phyloP scores from a whole-genome alignment of 2,888 invertebrate genomes.

The Saturnia pavonia region DNA sequence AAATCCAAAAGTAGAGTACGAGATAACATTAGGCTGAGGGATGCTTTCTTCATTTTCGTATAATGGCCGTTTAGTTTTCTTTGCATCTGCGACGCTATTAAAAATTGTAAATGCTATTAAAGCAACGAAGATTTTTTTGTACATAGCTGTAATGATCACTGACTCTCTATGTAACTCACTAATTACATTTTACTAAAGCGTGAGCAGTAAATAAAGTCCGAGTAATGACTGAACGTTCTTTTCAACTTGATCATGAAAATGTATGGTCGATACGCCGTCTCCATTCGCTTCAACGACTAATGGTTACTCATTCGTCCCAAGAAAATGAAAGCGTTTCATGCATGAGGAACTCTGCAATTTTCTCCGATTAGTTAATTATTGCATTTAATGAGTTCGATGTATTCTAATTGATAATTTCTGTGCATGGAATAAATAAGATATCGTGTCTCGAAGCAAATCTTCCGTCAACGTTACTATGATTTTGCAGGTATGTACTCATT shows the following conservation, averaged over 20 bases:
- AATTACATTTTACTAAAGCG: slow-evolving; percentile 69
- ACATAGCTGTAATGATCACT: slow-evolving; percentile 60
- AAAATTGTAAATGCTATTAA: slow-evolving; percentile 51
- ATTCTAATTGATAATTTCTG: slow-evolving; percentile 57
- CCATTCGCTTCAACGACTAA: slow-evolving; percentile 35
- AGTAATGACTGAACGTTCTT: slow-evolving; percentile 59
- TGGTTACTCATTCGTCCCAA: slow-evolving; percentile 56
- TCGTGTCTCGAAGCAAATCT: slow-evolving; percentile 53
- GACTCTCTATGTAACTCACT: slow-evolving; percentile 41
- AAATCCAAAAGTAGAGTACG: slow-evolving; percentile 74
- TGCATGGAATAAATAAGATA: slow-evolving; percentile 43
- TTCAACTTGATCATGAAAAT: slow-evolving; percentile 39
- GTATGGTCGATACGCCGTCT: slow-evolving; percentile 33
- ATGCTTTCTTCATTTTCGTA: slow-evolving; percentile 57
- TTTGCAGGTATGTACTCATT: slow-evolving; percentile 21
- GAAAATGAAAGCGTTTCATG: slow-evolving; percentile 79
- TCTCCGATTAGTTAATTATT: slow-evolving; percentile 73
- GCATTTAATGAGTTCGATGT: slow-evolving; percentile 56
- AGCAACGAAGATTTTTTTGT: slow-evolving; percentile 53
- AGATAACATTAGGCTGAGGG: slow-evolving; percentile 68
- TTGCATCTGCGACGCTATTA: slow-evolving; percentile 47
- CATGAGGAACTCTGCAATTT: slow-evolving; percentile 65
- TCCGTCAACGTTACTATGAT: slow-evolving; percentile 47
- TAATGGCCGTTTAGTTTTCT: slow-evolving; percentile 58
- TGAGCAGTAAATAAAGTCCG: slow-evolving; percentile 59